Evolutionary conservation across 2,113 vertebrate genomes (phyloP).

Genomic region (Menidia beryllina): DNA sequence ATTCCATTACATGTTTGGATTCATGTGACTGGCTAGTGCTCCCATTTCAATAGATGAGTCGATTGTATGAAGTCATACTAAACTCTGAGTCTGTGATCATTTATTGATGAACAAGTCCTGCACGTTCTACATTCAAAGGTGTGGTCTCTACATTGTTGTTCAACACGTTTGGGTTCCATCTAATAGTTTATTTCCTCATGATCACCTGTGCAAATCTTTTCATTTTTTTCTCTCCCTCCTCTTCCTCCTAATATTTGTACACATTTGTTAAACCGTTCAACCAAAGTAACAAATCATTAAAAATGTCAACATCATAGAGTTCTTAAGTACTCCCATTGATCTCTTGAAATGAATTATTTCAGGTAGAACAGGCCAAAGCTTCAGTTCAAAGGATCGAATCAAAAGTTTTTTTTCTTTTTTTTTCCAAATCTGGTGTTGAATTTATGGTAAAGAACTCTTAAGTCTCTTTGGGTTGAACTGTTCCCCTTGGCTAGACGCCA

Average conservation of each 20-base stretch:
- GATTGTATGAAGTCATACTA: not conserved
- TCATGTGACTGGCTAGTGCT: not conserved
- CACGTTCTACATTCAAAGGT: not conserved
- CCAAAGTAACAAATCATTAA: not conserved
- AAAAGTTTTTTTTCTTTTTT: not conserved
- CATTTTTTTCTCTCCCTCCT: not conserved
- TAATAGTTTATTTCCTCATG: not conserved
- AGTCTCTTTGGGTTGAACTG: not conserved
- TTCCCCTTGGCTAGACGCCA: not conserved
- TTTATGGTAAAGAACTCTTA: not conserved
- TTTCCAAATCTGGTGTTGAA: not conserved
- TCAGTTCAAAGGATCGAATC: not conserved
- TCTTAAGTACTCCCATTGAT: not conserved
- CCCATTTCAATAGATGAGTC: not conserved
- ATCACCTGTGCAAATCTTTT: too few relatives aligned
- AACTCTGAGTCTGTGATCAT: not conserved
- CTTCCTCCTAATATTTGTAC: not conserved
- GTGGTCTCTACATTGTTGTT: not conserved
- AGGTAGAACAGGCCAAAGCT: not conserved
- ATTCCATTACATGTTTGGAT: not conserved
- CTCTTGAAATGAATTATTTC: not conserved
- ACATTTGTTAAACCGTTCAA: constrained; percentile 5
- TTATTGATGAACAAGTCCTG: not conserved
- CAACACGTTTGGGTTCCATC: not conserved
- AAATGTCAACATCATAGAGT: not conserved